Evolutionary conservation across 1,140 invertebrate species (phyloP), one percentile per base, ranked within the genome.

Genomic region (Apis mellifera): DNA sequence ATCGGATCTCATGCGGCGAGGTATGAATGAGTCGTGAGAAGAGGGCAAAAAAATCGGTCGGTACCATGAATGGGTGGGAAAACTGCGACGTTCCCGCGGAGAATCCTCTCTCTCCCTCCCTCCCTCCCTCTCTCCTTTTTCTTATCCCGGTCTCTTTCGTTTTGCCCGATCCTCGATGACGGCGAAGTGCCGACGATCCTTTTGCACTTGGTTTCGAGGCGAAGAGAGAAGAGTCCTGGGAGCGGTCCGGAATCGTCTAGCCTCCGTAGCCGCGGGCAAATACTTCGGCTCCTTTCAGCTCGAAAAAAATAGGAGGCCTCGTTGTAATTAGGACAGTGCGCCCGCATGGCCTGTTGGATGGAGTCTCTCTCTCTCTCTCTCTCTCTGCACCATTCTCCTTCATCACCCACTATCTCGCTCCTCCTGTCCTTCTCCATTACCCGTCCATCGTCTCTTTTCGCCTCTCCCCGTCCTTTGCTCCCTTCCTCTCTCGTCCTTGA

Each of bases 241-340:
- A 92, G 86, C 89, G 89, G 87, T 83, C 85, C 86, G 84, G 88
- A 91, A 92, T 92, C 88, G 91, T 92, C 90, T 92, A 92, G 91
- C 82, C 89, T 88, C 84, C 86, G 86, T 89, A 85, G 90, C 90
- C 91, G 87, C 88, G 89, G 92, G 92, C 92, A 87, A 93, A 93
- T 93, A 93, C 88, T 94, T 94, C 91, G 93, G 93, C 89, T 92
- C 90, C 91, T 93, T 93, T 94, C 90, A 93, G 90, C 83, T 85
- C 85, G 84, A 82, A 91, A 90, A 90, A 92, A 92, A 92, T 90
- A 91, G 88, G 89, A 91, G 90, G 84, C 87, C 91, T 92, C 89
- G 92, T 93, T 93, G 91, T 94, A 94, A 94, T 94, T 94, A 93
- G 93, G 93, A 94, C 92, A 94, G 92, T 94, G 90, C 87, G 92